Evolutionary conservation across 2,113 vertebrate species (phyloP), one percentile per base, ranked within the genome.

Genomic region (Strix aluco): DNA sequence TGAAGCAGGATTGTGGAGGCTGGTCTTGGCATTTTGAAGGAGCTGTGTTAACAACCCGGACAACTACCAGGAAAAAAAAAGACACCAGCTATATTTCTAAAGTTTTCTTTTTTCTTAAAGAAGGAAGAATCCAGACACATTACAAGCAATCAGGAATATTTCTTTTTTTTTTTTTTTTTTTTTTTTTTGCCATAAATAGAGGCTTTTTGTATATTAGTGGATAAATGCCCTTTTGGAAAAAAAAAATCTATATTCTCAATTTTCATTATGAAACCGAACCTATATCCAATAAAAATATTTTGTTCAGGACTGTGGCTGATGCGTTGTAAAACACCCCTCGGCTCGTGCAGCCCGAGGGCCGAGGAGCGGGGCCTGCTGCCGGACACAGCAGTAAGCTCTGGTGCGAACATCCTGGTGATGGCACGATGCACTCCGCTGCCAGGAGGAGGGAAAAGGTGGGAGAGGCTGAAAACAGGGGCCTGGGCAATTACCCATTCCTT

Each of bases 281-380:
- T 91, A 81, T 96, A 63, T 88, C n/a, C 88, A 95, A 95, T 94
- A 90, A 94, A 97, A 66, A 65, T 90, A 69, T 96, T 93, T 92
- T 92, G 89, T 62, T 57, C 69, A 95, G 44, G 84, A 93, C 22
- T 22, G 65, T 83, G 89, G 77, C 85, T 85, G 51, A 16, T 47
- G 80, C 2, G 47, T 87, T 91, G 78, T 92, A 32, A 36, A 87
- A 49, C 59, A 77, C 15, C 30, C 8, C 26, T 54, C 3, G 27
- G 32, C n/a, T 74, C 2, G 6, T 32, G 78, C 9, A 36, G n/a
- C 61, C 3, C 11, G 34, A 72, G 63, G 47, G 47, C n/a, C 1
- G 8, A 61, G 85, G 62, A 83, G 29, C 2, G 1, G n/a, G 74
- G 46, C 63, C 57, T 86, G 19, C 18, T 34, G 75, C 58, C 15